A percentile compares a stretch with the other conserved stretches of the same genome.
These are phyloP conservation scores for Anser cygnoides DNA, from an alignment of 2,113 vertebrate species.

Conservation along the genomic window DNA sequence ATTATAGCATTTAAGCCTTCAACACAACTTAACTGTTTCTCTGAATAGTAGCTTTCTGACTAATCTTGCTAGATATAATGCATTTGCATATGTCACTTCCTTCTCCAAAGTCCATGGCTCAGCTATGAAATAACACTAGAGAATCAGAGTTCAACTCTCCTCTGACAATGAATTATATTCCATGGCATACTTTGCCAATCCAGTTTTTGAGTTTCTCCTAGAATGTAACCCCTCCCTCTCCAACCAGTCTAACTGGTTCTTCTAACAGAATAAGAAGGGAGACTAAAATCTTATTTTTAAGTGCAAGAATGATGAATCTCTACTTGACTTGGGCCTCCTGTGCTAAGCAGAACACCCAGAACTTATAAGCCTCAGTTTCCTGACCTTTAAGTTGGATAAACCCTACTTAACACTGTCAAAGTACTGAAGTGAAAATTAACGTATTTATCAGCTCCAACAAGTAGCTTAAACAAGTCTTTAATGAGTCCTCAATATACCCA, in stretches of 20 bases:
- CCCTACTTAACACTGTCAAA: background rate
- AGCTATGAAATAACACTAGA: background rate
- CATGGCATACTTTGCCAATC: background rate
- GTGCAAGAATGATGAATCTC: background rate
- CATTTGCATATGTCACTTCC: background rate
- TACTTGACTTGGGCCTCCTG: background rate
- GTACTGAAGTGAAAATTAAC: background rate
- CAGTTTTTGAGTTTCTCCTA: background rate
- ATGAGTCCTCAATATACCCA: background rate
- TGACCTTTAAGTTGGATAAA: background rate
- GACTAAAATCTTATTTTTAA: background rate
- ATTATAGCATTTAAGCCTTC: background rate
- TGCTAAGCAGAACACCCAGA: background rate
- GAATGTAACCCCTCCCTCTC: background rate
- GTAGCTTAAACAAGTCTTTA: background rate
- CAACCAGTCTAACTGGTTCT: background rate
- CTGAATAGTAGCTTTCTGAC: background rate
- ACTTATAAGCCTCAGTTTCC: background rate
- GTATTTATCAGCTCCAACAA: background rate
- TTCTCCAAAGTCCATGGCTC: background rate
- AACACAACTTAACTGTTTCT: background rate
- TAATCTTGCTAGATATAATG: background rate
- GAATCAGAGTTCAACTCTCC: background rate
- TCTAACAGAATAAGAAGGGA: background rate
- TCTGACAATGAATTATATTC: background rate